Base-by-base conservation (phyloP, 1,140 invertebrate genomes). In the Drosophila jambulina region DNA sequence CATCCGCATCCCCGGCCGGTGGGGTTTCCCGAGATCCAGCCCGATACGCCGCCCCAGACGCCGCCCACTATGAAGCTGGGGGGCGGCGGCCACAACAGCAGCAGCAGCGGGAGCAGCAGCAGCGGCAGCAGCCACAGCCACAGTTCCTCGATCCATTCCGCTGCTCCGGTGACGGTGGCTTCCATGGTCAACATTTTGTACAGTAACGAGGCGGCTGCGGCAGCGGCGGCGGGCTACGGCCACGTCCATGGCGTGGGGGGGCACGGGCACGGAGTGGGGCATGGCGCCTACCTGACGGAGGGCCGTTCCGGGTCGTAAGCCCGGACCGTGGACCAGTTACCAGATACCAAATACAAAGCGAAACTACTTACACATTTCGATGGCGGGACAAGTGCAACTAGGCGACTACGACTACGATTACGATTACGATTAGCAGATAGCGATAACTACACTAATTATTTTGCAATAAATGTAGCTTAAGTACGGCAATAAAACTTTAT, bases 41-140 rank as follows among this genome's bases (percentile, higher is more conserved):
- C 97, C 72, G 97, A 93, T 86, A 98, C 97, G 23, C 97, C 97
- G 64, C 97, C 97, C 4, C 97, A 98, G 93, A 98, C 97, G 51
- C 97, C 97, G 57, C 97, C 97, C 91, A 98, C 97, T 93, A 97
- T 97, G 96, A 98, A 97, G 91, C 94, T 97, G 92, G 96, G 58
- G 64, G 70, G 58, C 46, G 57, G 54, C 69, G 76, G 36, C 48
- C 64, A 49, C 61, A 72, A 27, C 63, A 76, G 17, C 78, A 86
- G 17, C 78, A 86, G 32, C 63, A 65, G 6, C 62, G 71, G 25
- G 62, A 61, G 32, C 67, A 79, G 29, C 60, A 43, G 9, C 75
- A 78, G 34, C 74, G 56, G 45, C 57, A 61, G 25, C 74, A 74
- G n/a, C 48, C 76, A 34, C 71, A 80, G 59, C 70, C 78, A 49